Evolutionary conservation across 2,888 invertebrate genomes (phyloP), one percentile per base, ranked within the genome.

Genomic region (Trissolcus brochymenae): DNA sequence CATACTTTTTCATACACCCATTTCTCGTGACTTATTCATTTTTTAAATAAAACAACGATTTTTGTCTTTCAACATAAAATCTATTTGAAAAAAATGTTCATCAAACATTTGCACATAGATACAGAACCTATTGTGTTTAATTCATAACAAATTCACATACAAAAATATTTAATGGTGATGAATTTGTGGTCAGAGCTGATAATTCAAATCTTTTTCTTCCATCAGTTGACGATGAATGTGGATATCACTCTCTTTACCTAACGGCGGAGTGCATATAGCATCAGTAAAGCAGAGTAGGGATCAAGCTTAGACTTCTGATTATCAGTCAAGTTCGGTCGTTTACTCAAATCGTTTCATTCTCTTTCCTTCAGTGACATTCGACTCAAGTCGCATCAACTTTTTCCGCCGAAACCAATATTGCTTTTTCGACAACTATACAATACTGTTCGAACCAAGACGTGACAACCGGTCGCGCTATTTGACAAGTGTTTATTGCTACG

Each of bases 281-380:
- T 78, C 68, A 67, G 59, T 40, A 51, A 64, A 60, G 59, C 71
- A 50, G 60, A 53, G 68, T 75, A 72, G 71, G 66, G 71, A 61
- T 71, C 55, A 43, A 60, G 76, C 76, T 76, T 60, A 73, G 74
- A 65, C 73, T 75, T 76, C 75, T 79, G 76, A 81, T 87, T 86
- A 88, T 88, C 87, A 88, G 88, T 88, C 85, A 87, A 87, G 84
- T 83, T 83, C 84, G 82, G 86, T 82, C 84, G 82, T 83, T 83
- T 82, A 85, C 80, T 80, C 80, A 80, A 84, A 81, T 81, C 86
- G 80, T 84, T 85, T 74, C 80, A 76, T 68, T 64, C 64, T 66
- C 72, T 70, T 46, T 50, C 59, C 66, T 46, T 57, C 72, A 55
- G 75, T 71, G 70, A 55, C n/a, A 62, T 60, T 70, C 53, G 53